A percentile compares a stretch with the other conserved stretches of the same genome.
Evolutionary conservation across 2,113 vertebrate species (phyloP).

Genomic region (Protomyctophum bolini): DNA sequence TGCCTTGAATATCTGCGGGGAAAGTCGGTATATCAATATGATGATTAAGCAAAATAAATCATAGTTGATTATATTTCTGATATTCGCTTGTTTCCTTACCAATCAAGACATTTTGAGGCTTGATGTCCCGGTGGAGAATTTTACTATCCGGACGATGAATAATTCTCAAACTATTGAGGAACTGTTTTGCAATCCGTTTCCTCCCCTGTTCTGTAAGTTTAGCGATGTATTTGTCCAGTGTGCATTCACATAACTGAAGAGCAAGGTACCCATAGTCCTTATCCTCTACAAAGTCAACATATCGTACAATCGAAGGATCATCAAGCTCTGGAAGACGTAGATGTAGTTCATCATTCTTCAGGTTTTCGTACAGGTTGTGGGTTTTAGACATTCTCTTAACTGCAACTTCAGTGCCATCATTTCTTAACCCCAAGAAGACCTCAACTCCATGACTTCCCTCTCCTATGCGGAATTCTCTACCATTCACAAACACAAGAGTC

Average conservation of each 20-base stretch:
- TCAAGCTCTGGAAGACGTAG: background rate
- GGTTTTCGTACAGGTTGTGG: conserved; percentile 37
- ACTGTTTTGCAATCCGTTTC: conserved; percentile 25
- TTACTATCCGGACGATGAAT: conserved; percentile 45
- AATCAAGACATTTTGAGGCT: too few relatives aligned
- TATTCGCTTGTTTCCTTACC: conserved; percentile 19
- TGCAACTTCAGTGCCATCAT: conserved; percentile 40
- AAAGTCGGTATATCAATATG: accelerated
- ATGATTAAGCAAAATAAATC: background rate
- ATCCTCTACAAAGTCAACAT: too few relatives aligned
- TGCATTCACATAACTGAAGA: too few relatives aligned
- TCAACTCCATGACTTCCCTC: conserved; percentile 59
- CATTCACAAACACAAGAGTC: conserved; percentile 31
- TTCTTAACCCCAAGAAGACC: conserved; percentile 55
- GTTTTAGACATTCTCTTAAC: conserved; percentile 58
- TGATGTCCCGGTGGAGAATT: too few relatives aligned
- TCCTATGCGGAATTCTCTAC: conserved; percentile 29
- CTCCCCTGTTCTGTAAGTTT: conserved; percentile 34
- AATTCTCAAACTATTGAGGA: conserved; percentile 56
- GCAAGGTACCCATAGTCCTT: too few relatives aligned
- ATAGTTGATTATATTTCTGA: background rate
- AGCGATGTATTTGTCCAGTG: too few relatives aligned
- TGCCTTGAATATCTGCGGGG: conserved; percentile 47
- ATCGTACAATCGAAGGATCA: too few relatives aligned
- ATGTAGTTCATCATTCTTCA: conserved; percentile 60